Evolutionary conservation across 2,797 vertebrate species (phyloP), one percentile per base, ranked within the genome.

Genomic region (Alca torda): DNA sequence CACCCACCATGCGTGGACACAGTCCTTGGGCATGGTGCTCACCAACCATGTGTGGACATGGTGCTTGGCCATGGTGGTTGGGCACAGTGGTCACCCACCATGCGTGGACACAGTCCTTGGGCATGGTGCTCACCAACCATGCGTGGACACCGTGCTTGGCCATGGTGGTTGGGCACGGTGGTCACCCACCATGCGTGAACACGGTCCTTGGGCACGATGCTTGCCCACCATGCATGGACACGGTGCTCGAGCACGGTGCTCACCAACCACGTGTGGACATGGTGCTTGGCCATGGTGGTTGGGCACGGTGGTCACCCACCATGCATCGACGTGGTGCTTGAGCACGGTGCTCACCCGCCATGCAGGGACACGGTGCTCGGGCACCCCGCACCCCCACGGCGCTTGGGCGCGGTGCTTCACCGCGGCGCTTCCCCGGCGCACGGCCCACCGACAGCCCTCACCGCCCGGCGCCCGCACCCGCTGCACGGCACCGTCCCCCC

Each of bases 141-240:
- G 13, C 11, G 4, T 8, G 6, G 11, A 11, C 45, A 14, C 4
- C 3, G 5, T 35, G 24, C 17, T 46, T 3, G 35, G 17, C 2
- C 45, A 7, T 1, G 26, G 59, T 31, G 46, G 25, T 30, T 6
- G 15, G 4, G 18, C 70, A 21, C 17, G 8, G 11, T 33, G 35
- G 4, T 64, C 30, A 14, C 26, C 61, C 12, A 30, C 37, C 59
- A 16, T 6, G 35, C 8, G 1, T 3, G 6, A 37, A 11, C 45
- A 46, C 9, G 7, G 57, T 63, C 1, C 11, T 41, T 19, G 37
- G 26, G 2, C 19, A 11, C 1, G 6, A 6, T 43, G 61, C 13
- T 30, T 13, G 15, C 61, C n/a, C 57, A 39, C 59, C 35, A 11
- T 16, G 14, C 16, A 4, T 9, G 6, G 11, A 12, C 45, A 15